These are phyloP conservation scores for human DNA, from an alignment of 2,113 vertebrate genomes.

Conservation along the genomic window DNA sequence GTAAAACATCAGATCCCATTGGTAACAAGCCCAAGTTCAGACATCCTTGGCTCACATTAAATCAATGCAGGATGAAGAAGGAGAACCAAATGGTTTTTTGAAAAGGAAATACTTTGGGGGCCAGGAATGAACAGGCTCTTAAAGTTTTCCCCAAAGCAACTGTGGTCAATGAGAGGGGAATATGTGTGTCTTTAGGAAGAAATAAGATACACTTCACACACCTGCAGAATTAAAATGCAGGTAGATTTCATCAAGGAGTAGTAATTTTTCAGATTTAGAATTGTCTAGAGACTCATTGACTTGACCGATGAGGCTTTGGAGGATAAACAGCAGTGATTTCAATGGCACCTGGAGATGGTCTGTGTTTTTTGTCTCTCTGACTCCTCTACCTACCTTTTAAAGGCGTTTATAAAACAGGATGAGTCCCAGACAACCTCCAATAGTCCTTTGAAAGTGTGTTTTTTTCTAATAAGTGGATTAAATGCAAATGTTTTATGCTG, in stretches of 20 bases:
- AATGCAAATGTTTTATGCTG: not conserved
- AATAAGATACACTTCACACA: not conserved
- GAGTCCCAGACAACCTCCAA: not conserved
- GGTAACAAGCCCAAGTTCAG: not conserved
- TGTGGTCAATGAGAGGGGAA: not conserved
- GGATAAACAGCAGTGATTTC: not conserved
- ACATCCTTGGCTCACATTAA: not conserved
- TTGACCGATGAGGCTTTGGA: not conserved
- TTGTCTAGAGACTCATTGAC: not conserved
- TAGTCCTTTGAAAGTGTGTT: not conserved
- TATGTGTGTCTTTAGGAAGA: not conserved
- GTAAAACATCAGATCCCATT: not conserved
- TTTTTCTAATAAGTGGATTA: not conserved
- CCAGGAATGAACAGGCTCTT: not conserved
- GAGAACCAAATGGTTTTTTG: not conserved
- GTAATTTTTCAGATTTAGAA: not conserved
- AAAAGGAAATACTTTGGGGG: not conserved
- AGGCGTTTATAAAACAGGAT: not conserved
- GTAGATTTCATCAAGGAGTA: not conserved
- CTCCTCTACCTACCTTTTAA: not conserved
- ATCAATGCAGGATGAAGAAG: not conserved
- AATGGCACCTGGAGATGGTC: not conserved
- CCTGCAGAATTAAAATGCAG: not conserved
- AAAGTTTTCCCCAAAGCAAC: not conserved
- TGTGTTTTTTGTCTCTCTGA: not conserved